Conservation (phyloP, 2,888 invertebrate genomes). For the Chrysolina americana region DNA sequence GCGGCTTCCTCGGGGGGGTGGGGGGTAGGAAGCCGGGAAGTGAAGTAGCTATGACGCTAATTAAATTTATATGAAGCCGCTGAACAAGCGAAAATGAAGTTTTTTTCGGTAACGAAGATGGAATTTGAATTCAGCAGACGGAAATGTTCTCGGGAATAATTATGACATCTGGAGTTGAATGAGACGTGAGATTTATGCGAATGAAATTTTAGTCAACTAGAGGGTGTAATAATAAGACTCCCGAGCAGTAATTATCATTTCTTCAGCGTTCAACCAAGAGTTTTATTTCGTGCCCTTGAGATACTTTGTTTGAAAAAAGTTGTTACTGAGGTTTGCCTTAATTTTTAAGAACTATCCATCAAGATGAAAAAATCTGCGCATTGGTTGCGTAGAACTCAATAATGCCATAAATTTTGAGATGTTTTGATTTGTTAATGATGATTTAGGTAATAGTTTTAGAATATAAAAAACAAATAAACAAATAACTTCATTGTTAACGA, state of each 20-base stretch:
- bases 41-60: constrained; percentile 32
- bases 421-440: no score
- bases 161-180: neutral
- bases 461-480: no score
- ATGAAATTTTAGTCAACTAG: neutral
- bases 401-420: no score
- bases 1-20: neutral
- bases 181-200: constrained; percentile 2
- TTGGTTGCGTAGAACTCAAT: no score
- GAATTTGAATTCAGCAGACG: constrained; percentile 16
- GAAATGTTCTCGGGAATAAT: constrained; percentile 13
- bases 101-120: constrained; percentile 20
- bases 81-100: constrained; percentile 33
- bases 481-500: no score
- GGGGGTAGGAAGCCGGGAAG: neutral
- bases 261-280: no score
- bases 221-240: neutral
- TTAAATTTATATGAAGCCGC: constrained; percentile 29
- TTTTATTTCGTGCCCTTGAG: no score
- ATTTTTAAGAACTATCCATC: no score
- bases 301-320: neutral
- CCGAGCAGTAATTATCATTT: no score
- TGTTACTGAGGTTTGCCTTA: no score
- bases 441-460: no score
- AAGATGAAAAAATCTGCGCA: no score